phyloP scores from a whole-genome alignment of 2,888 invertebrate species.

The Sarcophaga subvicina region DNA sequence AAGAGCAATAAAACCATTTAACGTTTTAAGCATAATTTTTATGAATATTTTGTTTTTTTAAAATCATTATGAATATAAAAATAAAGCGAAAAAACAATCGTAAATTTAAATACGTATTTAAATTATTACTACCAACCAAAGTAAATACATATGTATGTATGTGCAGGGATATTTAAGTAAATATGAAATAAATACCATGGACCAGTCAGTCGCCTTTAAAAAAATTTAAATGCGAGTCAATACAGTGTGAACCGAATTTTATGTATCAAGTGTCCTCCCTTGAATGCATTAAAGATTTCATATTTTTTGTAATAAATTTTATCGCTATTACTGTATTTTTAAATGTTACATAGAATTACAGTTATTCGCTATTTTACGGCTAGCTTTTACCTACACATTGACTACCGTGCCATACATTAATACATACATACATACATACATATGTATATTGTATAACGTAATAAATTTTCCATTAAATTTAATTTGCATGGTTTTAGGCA shows the following conservation, averaged over 20 bases:
- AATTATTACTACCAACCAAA: conserved; percentile 28
- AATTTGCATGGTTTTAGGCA: conserved; percentile 71
- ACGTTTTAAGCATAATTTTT: too few species aligned
- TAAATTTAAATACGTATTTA: conserved; percentile 17
- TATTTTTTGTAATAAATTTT: background rate
- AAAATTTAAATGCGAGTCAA: conserved; percentile 4
- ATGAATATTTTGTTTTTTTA: background rate
- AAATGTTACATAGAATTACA: background rate
- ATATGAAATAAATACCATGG: conserved; percentile 36
- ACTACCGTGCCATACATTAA: background rate
- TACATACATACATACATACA: conserved; percentile 12
- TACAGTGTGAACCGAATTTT: conserved; percentile 26
- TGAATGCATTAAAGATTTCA: background rate
- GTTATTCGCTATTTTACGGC: background rate
- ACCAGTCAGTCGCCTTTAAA: background rate
- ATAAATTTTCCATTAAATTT: conserved; percentile 72
- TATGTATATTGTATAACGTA: conserved; percentile 48
- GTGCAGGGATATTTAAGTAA: conserved; percentile 20
- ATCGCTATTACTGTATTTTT: background rate
- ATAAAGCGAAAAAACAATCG: conserved; percentile 1
- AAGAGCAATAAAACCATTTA: conserved; percentile 8
- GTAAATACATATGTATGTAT: conserved; percentile 24
- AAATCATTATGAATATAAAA: conserved; percentile 50
- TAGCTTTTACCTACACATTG: background rate
- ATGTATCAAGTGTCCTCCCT: background rate